Evolutionary conservation across 1,140 invertebrate genomes (phyloP).

Genomic region (Drosophila nasuta): DNA sequence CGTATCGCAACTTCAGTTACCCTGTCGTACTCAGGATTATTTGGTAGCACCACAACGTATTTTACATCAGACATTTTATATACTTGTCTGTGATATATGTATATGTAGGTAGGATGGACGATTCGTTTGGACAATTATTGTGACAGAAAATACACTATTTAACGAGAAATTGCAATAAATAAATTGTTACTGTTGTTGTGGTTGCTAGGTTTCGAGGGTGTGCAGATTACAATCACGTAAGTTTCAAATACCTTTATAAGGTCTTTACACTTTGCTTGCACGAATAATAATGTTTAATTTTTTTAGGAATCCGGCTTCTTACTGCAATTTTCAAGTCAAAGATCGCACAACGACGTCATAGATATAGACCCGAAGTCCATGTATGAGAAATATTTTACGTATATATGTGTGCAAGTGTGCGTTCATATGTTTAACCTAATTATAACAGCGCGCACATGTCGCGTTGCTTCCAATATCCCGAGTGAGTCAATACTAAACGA

Average conservation of each 20-base stretch:
- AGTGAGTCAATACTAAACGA: constrained; percentile 47
- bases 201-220: not conserved
- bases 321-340: constrained; percentile 42
- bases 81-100: not conserved
- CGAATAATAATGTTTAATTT: constrained; percentile 49
- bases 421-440: not conserved
- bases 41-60: constrained; percentile 52
- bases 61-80: constrained; percentile 63
- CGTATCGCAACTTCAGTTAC: constrained; percentile 45
- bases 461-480: constrained; percentile 16
- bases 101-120: not conserved
- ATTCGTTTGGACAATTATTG: constrained; percentile 10
- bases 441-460: constrained; percentile 4
- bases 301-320: constrained; percentile 28
- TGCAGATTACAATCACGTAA: constrained; percentile 42
- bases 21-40: constrained; percentile 38
- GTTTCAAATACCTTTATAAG: constrained; percentile 8
- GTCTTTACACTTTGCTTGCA: constrained; percentile 44
- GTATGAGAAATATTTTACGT: constrained; percentile 34
- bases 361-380: constrained; percentile 45
- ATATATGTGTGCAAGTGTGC: not conserved
- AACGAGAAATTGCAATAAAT: constrained; percentile 7
- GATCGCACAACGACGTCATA: constrained; percentile 62
- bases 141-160: not conserved
- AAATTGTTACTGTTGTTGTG: constrained; percentile 7